Conservation (phyloP, 2,797 vertebrate species). For the Avahi laniger region DNA sequence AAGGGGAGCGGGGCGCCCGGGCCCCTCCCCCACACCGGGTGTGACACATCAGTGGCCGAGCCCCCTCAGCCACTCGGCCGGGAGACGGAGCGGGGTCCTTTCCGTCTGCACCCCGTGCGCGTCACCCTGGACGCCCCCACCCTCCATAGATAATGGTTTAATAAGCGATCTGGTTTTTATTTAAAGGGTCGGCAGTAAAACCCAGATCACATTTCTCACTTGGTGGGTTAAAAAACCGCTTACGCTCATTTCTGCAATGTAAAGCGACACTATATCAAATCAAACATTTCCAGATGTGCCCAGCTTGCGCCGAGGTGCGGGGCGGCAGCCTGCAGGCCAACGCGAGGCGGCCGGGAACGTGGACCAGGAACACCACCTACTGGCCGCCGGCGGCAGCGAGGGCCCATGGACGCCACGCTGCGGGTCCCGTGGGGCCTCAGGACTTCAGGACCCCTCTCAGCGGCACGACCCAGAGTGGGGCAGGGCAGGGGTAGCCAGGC, state of each 20-base stretch:
- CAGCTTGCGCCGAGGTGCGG: constrained; percentile 81
- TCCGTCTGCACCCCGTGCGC: constrained; percentile 68
- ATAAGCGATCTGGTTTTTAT: constrained; percentile 92
- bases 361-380: constrained; percentile 93
- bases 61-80: neutral
- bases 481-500: fast-evolving
- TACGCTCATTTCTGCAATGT: constrained; percentile 98
- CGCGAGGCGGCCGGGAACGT: neutral
- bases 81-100: constrained; percentile 78
- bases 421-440: fast-evolving
- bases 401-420: neutral
- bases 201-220: constrained; percentile 95
- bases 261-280: constrained; percentile 99
- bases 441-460: neutral
- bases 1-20: neutral
- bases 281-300: constrained; percentile 99
- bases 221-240: constrained; percentile 92
- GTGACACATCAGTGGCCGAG: neutral
- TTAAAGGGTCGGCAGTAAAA: constrained; percentile 94
- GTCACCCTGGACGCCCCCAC: constrained; percentile 75
- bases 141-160: constrained; percentile 93
- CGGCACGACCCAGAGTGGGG: fast-evolving
- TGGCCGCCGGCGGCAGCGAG: constrained; percentile 73
- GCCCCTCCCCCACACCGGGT: neutral
- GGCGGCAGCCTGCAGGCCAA: neutral